Percentiles rank a stretch among this genome's conserved stretches.
Conservation (phyloP, 2,113 vertebrate species). For the Craseonycteris thonglongyai region DNA sequence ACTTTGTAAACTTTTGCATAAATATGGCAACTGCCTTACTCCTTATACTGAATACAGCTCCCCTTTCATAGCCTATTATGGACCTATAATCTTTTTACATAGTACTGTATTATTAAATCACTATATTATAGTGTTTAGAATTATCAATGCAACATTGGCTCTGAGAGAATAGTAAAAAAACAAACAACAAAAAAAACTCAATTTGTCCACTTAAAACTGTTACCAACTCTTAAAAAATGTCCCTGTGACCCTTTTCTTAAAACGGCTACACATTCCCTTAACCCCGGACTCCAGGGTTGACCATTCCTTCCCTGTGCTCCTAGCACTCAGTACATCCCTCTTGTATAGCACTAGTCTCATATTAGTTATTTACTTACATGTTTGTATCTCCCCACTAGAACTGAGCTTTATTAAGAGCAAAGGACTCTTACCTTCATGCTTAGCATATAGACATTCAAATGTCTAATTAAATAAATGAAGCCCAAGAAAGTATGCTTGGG, state of each 20-base stretch:
- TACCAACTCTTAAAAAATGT: background rate
- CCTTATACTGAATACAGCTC: background rate
- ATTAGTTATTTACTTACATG: background rate
- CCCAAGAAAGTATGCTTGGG: background rate
- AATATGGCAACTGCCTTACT: background rate
- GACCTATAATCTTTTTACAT: background rate
- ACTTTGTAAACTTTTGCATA: background rate
- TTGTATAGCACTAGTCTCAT: background rate
- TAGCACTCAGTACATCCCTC: background rate
- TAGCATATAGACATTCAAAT: background rate
- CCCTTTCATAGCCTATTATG: background rate
- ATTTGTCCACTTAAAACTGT: background rate
- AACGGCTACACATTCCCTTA: background rate
- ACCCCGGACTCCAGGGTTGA: background rate
- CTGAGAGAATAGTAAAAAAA: background rate
- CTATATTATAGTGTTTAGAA: background rate
- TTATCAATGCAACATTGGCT: background rate
- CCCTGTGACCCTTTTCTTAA: background rate
- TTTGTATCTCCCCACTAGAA: background rate
- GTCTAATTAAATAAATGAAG: constrained; percentile 2
- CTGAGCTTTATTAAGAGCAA: background rate
- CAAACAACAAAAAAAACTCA: background rate
- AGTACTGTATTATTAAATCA: background rate
- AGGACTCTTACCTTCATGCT: background rate
- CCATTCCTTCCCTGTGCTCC: background rate